phyloP scores from a whole-genome alignment of 2,888 invertebrate species.

The Melieria picta region DNA sequence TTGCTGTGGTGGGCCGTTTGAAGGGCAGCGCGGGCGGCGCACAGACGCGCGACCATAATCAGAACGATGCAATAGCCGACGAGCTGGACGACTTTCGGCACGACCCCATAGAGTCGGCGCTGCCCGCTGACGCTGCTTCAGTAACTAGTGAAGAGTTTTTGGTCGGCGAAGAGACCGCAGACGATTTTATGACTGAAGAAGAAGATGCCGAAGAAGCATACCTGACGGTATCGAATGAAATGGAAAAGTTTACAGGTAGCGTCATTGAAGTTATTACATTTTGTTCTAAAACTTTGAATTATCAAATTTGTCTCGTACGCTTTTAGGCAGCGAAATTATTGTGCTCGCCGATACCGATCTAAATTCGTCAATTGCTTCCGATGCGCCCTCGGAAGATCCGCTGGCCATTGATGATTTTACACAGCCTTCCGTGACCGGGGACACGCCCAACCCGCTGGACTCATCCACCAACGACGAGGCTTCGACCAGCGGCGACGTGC shows the following conservation, averaged over 20 bases:
- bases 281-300: background rate
- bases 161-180: conserved; percentile 31
- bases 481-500: conserved; percentile 49
- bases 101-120: conserved; percentile 37
- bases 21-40: conserved; percentile 7
- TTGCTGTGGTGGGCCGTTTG: conserved; percentile 4
- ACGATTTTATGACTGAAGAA: conserved; percentile 30
- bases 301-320: conserved; percentile 16
- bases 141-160: conserved; percentile 37
- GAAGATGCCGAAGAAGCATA: conserved; percentile 51
- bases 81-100: conserved; percentile 52
- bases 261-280: background rate
- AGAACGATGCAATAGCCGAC: conserved; percentile 44
- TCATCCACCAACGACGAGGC: conserved; percentile 49
- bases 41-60: conserved; percentile 26
- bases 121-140: conserved; percentile 36
- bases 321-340: conserved; percentile 54
- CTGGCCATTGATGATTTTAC: conserved; percentile 63
- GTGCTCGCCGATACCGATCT: conserved; percentile 56
- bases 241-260: conserved; percentile 39
- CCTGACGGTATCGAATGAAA: conserved; percentile 47
- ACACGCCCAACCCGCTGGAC: conserved; percentile 44
- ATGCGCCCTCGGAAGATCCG: conserved; percentile 62
- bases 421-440: conserved; percentile 40
- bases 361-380: conserved; percentile 56